Evolutionary conservation across 2,888 invertebrate species (phyloP).

Genomic region (Drosophila tanythrix): DNA sequence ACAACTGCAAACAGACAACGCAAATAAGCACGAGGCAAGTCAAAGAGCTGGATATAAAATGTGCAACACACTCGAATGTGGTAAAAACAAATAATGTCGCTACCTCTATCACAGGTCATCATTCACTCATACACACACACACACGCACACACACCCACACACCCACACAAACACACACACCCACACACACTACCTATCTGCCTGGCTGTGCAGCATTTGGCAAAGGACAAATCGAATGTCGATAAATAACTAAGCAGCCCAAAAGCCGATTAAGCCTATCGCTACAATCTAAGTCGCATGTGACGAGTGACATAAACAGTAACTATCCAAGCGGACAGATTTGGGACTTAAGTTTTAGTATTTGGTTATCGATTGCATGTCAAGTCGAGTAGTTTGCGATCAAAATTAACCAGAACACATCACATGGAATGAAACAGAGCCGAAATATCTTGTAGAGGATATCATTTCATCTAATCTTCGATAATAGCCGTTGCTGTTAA

Average conservation of each 20-base stretch:
- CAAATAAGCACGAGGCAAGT: neutral
- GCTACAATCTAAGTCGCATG: neutral
- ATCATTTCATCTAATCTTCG: too few species aligned
- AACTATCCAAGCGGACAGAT: neutral
- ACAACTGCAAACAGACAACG: neutral
- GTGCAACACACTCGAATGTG: constrained; percentile 34
- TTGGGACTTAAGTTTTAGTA: neutral
- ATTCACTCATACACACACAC: neutral
- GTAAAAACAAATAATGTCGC: constrained; percentile 20
- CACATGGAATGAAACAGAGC: neutral
- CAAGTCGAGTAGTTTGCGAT: neutral
- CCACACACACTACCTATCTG: neutral
- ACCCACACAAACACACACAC: neutral
- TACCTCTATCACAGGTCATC: neutral
- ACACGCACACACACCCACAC: neutral
- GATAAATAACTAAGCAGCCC: constrained; percentile 25
- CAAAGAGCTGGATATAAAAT: constrained; percentile 9
- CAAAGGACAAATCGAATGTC: constrained; percentile 8
- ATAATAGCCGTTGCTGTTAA: too few species aligned
- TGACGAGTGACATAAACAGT: neutral
- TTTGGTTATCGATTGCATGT: neutral
- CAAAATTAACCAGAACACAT: neutral
- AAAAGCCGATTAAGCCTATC: constrained; percentile 33
- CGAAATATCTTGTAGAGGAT: too few species aligned
- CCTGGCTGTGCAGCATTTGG: neutral